Conservation (phyloP, 2,113 vertebrate species). For the Loxodonta africana region DNA sequence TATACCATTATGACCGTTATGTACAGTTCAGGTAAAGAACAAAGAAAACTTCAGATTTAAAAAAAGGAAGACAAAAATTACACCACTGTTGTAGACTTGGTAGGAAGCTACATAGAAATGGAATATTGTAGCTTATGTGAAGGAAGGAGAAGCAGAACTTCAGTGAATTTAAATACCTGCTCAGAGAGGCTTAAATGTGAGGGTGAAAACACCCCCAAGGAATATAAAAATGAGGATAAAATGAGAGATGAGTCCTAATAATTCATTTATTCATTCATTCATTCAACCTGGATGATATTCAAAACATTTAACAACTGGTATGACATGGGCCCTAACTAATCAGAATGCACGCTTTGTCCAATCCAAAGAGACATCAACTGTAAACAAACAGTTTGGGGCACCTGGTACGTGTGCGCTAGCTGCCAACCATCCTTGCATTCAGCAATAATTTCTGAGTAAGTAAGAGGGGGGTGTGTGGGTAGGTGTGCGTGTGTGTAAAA, state of each 20-base stretch:
- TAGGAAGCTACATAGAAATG: background rate
- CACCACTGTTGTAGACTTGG: background rate
- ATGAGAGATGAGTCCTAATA: background rate
- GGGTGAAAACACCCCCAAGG: background rate
- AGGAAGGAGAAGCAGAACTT: conserved; percentile 16
- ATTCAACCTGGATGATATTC: background rate
- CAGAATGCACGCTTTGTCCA: background rate
- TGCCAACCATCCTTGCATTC: background rate
- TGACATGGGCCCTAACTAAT: background rate
- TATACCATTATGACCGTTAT: background rate
- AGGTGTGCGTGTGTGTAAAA: background rate
- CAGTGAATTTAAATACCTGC: background rate
- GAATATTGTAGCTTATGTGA: background rate
- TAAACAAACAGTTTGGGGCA: background rate
- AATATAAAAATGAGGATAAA: background rate
- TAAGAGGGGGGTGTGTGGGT: background rate
- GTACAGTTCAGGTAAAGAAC: background rate
- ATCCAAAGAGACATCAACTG: background rate
- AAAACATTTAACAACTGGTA: background rate
- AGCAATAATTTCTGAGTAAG: background rate
- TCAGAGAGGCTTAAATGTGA: conserved; percentile 47
- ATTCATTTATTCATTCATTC: background rate
- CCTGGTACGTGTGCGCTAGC: too few relatives aligned
- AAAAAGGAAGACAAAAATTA: background rate
- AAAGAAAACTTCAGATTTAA: background rate